Evolutionary conservation across 2,888 invertebrate species (phyloP).

Genomic region (Orchesella flavescens): DNA sequence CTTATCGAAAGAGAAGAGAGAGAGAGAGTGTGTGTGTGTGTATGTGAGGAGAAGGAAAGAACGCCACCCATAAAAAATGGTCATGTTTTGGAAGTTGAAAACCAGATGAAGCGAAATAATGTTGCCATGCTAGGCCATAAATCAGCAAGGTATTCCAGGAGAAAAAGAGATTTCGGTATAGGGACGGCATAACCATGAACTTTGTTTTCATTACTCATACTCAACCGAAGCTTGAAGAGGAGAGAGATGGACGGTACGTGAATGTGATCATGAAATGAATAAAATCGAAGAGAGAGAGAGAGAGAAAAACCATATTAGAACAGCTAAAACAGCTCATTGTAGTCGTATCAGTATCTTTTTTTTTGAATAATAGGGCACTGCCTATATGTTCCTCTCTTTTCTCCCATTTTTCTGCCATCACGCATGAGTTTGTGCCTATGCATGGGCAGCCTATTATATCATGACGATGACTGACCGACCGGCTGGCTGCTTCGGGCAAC

Average conservation of each 20-base stretch:
- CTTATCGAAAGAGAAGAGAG: not conserved
- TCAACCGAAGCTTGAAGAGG: conserved; percentile 34
- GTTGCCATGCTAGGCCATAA: conserved; percentile 71
- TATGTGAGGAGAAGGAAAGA: conserved; percentile 25
- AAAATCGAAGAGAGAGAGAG: conserved; percentile 6
- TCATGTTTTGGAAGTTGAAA: conserved; percentile 70
- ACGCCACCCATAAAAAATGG: conserved; percentile 65
- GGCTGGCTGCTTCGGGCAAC: conserved; percentile 47
- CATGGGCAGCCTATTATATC: conserved; percentile 25
- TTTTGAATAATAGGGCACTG: not conserved
- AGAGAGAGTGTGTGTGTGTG: too few species aligned
- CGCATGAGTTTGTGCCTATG: conserved; percentile 36
- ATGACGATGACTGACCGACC: conserved; percentile 43
- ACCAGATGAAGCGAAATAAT: conserved; percentile 71
- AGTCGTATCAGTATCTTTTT: not conserved
- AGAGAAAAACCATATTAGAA: conserved; percentile 46
- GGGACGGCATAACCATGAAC: conserved; percentile 63
- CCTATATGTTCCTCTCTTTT: not conserved
- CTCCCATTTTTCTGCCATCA: conserved; percentile 28
- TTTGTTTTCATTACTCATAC: conserved; percentile 69
- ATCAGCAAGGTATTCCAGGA: conserved; percentile 70
- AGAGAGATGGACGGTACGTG: conserved; percentile 1
- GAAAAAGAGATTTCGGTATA: conserved; percentile 53
- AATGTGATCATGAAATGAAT: conserved; percentile 45
- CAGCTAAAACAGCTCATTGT: not conserved